Base-by-base conservation (phyloP, 2,888 invertebrate genomes). In the Caenorhabditis afra region DNA sequence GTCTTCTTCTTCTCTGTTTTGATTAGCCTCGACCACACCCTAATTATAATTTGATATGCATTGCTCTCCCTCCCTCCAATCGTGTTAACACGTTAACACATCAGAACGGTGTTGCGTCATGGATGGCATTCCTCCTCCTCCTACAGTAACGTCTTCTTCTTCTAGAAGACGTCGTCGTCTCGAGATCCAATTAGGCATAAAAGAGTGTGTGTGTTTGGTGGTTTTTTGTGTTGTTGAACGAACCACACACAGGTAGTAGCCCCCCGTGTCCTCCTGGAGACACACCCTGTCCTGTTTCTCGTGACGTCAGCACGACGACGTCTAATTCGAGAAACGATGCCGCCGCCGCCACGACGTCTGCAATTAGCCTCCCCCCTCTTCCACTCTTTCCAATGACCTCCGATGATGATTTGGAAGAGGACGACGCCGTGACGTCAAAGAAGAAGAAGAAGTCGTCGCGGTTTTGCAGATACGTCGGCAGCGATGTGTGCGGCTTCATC, bases 401-500 rank as follows among this genome's bases (percentile, higher is more conserved):
- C 59, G n/a, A n/a, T n/a, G n/a, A n/a, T n/a, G n/a, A n/a, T n/a
- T n/a, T n/a, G n/a, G n/a, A n/a, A n/a, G n/a, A n/a, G n/a, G n/a
- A n/a, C 37, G 11, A 37, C 37, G 37, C 37, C 37, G 37, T 37
- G 37, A 11, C n/a, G n/a, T n/a, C n/a, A n/a, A n/a, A n/a, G n/a
- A n/a, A n/a, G n/a, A n/a, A n/a, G n/a, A n/a, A n/a, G n/a, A n/a
- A n/a, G n/a, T n/a, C n/a, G n/a, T n/a, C n/a, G n/a, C n/a, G n/a
- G n/a, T 53, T 11, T 45, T 79, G 23, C 62, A 83, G 83, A 12
- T 89, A 88, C 67, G 87, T 89, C 41, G 90, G 89, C 16, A 88
- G 91, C 10, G 92, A 92, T 80, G 91, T 92, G 23, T 92, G 92
- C 82, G 92, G 92, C 2, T 92, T 92, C 86, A 88, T 88, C 76